Evolutionary conservation across 2,113 vertebrate genomes (phyloP), one percentile per base, ranked within the genome.

Genomic region (Donacobius atricapilla): DNA sequence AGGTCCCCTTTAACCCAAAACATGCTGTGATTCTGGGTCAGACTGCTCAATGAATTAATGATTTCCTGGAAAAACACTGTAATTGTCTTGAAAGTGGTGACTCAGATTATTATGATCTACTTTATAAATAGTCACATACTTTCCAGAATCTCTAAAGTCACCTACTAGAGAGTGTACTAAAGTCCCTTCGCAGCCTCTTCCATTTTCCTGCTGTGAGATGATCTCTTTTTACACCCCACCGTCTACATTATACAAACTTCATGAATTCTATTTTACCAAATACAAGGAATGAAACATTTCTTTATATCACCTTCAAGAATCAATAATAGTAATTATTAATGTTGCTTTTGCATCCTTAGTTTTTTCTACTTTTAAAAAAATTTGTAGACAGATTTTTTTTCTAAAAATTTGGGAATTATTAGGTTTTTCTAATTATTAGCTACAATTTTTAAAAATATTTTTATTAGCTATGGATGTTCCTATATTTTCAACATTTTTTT

Each of bases 321-420:
- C 27, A 65, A 40, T 64, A 11, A 18, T 35, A 27, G 8, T 31
- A n/a, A 53, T 45, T 25, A 63, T 35, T 51, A 48, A 14, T 35
- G 4, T 57, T 61, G 4, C 8, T 65, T 78, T 86, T 83, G 2
- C 6, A 35, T 21, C 13, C 60, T 39, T 21, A 2, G 2, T 37
- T 63, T 80, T 27, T 35, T 28, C 2, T 4, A 11, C 5, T 37
- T 75, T 7, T 6, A 20, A 23, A 23, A 37, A 64, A 24, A 10
- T 4, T 5, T 71, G 1, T 58, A 16, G 11, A 18, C 25, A 51
- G 3, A 8, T 8, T 4, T 1, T 1, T 54, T 64, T 13, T 10
- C 25, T 45, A 66, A 40, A 64, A 54, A 1, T 30, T 56, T 37
- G 9, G 3, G 2, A 5, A 27, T 39, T 40, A 7, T 37, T 50